Base-by-base conservation (phyloP, 2,888 invertebrate genomes). In the Monochamus alternatus region DNA sequence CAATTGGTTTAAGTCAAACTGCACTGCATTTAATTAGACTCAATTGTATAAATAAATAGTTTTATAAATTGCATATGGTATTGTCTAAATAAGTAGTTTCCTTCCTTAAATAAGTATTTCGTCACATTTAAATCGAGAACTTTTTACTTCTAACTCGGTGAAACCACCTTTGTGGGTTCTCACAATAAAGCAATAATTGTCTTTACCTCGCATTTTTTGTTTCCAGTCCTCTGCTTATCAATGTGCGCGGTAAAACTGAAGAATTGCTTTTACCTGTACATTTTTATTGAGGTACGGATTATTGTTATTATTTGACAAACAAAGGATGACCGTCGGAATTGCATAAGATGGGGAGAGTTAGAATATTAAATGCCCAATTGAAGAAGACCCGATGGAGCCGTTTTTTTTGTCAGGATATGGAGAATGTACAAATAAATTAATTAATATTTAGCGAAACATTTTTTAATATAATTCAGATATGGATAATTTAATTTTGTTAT, bases 241-340 rank as follows among this genome's bases (percentile, higher is more conserved):
- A 32, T 12, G 32, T 10, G 14, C 51, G 66, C 66, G 47, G 66
- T 66, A 66, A 52, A 66, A 52, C 38, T 51, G 51, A 66, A 66
- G 66, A 66, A 52, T 52, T 66, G 44, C 55, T 31, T 51, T 31
- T 66, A 66, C 66, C 66, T 66, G 66, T 52, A 66, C 52, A 66
- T 52, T 32, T 66, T 66, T 66, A 66, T 66, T 51, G 52, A 32
- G 52, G 66, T 55, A n/a, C 51, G 52, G 51, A 55, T 62, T 59
- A 43, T 59, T 64, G 72, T 73, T 59, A 65, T 63, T 65, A 65
- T 73, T 63, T 63, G 62, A 38, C 72, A 73, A 63, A 73, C 63
- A 64, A 58, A 64, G 44, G 58, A 58, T 32, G 38, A 58, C 58
- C 58, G 64, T 38, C 63, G 12, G 55, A 43, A 10, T 44, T 59